Base-by-base conservation (phyloP, 2,113 vertebrate genomes). In the Malurus melanocephalus region DNA sequence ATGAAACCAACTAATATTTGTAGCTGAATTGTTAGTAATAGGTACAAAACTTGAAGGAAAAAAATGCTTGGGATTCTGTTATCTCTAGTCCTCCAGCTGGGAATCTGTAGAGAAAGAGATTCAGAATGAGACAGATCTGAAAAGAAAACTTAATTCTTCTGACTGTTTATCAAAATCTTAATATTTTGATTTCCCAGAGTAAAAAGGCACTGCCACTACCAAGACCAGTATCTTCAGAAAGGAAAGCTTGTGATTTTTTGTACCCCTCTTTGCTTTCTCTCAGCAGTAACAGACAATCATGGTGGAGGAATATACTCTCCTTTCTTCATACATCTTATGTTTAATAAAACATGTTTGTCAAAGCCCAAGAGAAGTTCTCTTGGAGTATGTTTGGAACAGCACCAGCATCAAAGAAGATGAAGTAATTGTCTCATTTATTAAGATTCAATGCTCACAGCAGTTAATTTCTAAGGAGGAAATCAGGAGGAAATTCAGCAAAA, bases 401-500 rank as follows among this genome's bases (percentile, higher is more conserved):
- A 74, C 27, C 61, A 85, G n/a, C 3, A 10, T n/a, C 53, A 82
- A 91, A 60, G 72, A 68, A 57, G 13, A 53, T 40, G 74, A 88
- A 67, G 40, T 43, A 87, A 72, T 80, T 85, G 60, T 89, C 59
- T 68, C 32, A 85, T 74, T 94, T 68, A 69, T 40, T 57, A 69
- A 80, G 55, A 89, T 51, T 13, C 48, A 28, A 24, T 32, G 73
- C 76, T 74, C 85, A 89, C 30, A 82, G 64, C 48, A 75, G 67
- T 72, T 94, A 91, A 77, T 96, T 95, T 95, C 91, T 86, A 86
- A 73, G 48, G 38, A 38, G 38, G 38, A 69, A 92, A 53, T 92
- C 87, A 93, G 74, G 46, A 93, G 79, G 35, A 95, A 93, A 96
- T 89, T 90, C 84, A 94, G 74, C 60, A 89, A 89, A 89, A 95